phyloP scores from a whole-genome alignment of 2,888 invertebrate genomes.

The Mesochorus sp. region DNA sequence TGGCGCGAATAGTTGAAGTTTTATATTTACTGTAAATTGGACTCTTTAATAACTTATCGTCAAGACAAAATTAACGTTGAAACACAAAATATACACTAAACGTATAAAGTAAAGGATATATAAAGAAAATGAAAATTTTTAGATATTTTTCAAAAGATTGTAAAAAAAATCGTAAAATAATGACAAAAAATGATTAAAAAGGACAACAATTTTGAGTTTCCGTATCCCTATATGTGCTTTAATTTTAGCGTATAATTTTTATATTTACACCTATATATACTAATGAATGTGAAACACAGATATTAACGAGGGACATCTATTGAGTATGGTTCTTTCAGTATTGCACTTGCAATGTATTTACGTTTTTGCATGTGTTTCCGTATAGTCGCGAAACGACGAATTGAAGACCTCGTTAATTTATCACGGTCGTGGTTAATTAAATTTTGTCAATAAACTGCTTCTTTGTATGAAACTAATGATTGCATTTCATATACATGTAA shows the following conservation, averaged over 20 bases:
- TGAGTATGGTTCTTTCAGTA: constrained; percentile 3
- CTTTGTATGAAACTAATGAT: background rate
- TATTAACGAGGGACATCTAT: constrained; percentile 23
- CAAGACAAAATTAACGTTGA: too few relatives aligned
- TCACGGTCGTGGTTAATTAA: constrained; percentile 40
- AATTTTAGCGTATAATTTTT: background rate
- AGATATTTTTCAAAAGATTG: too few relatives aligned
- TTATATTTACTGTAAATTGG: too few relatives aligned
- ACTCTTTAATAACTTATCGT: too few relatives aligned
- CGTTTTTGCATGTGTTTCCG: background rate
- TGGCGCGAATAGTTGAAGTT: too few relatives aligned
- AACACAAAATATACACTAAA: too few relatives aligned
- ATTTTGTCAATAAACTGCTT: background rate
- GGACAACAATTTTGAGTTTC: background rate
- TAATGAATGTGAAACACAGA: background rate
- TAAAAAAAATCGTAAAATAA: too few relatives aligned
- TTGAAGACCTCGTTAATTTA: constrained; percentile 36
- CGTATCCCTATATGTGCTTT: background rate
- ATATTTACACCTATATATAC: background rate
- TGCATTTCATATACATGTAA: background rate
- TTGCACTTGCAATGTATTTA: background rate
- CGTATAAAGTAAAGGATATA: too few relatives aligned
- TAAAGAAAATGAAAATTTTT: too few relatives aligned
- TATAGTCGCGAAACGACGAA: background rate
- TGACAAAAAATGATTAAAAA: background rate